These are phyloP conservation scores for Toxotes jaculatrix DNA, from an alignment of 2,113 vertebrate genomes.

Conservation along the genomic window DNA sequence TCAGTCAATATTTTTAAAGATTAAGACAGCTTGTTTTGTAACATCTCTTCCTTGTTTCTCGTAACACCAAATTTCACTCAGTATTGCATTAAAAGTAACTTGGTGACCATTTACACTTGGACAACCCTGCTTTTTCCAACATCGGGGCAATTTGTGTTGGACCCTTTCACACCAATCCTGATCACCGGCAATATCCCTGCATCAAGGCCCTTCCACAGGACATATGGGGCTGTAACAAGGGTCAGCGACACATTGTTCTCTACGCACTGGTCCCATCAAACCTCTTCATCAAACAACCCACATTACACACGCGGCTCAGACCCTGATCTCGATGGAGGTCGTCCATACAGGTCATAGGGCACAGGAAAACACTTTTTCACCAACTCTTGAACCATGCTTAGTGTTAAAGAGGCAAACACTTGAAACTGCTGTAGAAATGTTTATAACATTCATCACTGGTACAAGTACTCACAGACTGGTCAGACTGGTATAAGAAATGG, in stretches of 20 bases:
- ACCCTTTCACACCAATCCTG: constrained; percentile 13
- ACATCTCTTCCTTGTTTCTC: neutral
- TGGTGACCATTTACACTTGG: neutral
- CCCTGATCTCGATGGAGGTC: constrained; percentile 35
- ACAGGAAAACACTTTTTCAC: constrained; percentile 39
- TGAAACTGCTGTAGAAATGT: constrained; percentile 27
- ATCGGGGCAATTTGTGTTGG: constrained; percentile 3
- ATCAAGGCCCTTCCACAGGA: constrained; percentile 1
- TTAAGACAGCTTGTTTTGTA: constrained; percentile 1
- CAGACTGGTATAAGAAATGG: neutral
- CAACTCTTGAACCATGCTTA: constrained; percentile 30
- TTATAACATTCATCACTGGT: constrained; percentile 19
- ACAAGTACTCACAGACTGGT: neutral
- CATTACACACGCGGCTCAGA: constrained; percentile 27
- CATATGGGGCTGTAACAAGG: neutral
- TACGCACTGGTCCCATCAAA: constrained; percentile 30
- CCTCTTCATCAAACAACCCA: constrained; percentile 32
- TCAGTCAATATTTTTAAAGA: neutral
- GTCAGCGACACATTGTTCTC: constrained; percentile 20
- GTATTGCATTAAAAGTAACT: neutral
- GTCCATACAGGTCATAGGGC: constrained; percentile 39
- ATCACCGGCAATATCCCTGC: constrained; percentile 3
- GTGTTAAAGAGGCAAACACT: constrained; percentile 10
- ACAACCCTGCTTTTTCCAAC: neutral
- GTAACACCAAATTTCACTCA: neutral